phyloP scores from a whole-genome alignment of 2,888 invertebrate genomes.

The Drosophila macrothrix region DNA sequence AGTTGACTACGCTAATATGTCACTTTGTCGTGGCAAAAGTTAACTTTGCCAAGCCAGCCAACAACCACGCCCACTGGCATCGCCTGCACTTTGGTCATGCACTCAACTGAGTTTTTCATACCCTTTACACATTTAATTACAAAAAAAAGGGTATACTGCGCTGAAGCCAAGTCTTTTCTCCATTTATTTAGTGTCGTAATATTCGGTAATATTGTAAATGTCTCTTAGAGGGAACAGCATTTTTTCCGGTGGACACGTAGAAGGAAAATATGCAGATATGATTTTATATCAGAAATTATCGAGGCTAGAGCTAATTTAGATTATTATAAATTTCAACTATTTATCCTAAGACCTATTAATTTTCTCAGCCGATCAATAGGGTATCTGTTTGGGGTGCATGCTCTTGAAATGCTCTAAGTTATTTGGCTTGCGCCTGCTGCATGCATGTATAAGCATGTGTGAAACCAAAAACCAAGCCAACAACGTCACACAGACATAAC shows the following conservation, averaged over 20 bases:
- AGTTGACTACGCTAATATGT: slow-evolving; percentile 79
- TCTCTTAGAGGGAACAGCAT: fast-evolving
- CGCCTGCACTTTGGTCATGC: slow-evolving; percentile 67
- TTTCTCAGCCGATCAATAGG: not conserved
- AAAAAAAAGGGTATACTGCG: not conserved
- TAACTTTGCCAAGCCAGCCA: slow-evolving; percentile 68
- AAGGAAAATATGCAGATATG: not conserved
- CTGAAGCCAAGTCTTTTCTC: not conserved
- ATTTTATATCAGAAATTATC: not conserved
- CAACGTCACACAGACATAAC: slow-evolving; percentile 48
- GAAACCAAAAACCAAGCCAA: slow-evolving; percentile 76
- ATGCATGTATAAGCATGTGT: slow-evolving; percentile 77
- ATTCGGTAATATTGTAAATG: not conserved
- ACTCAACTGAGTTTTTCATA: slow-evolving; percentile 65
- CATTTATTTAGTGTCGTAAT: not conserved
- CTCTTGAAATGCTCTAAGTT: slow-evolving; percentile 4
- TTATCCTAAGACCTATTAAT: not conserved
- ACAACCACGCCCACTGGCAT: slow-evolving; percentile 58
- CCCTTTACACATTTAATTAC: slow-evolving; percentile 6
- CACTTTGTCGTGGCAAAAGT: slow-evolving; percentile 79
- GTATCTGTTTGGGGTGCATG: slow-evolving; percentile 18
- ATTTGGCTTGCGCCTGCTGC: slow-evolving; percentile 54
- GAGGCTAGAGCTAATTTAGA: not conserved
- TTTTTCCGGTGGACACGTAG: too few species aligned
- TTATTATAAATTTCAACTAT: not conserved